A percentile compares a stretch with the other conserved stretches of the same genome.
Evolutionary conservation across 2,113 vertebrate species (phyloP).

Genomic region (Lucifuga dentata): DNA sequence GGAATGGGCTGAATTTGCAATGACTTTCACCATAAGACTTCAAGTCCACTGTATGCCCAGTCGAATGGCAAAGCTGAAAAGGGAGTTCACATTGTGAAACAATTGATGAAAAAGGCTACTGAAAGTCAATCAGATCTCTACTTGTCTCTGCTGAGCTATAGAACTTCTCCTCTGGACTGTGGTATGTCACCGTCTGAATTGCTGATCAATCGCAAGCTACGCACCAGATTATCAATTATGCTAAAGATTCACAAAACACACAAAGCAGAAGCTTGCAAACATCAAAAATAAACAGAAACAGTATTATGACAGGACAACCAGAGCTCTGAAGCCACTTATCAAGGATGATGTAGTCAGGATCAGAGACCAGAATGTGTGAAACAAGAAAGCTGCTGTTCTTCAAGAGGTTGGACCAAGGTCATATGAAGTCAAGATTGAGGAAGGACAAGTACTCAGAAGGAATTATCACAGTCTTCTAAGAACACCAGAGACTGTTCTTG

Average conservation of each 20-base stretch:
- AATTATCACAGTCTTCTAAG: constrained; percentile 1
- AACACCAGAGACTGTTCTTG: background rate
- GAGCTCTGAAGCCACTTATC: background rate
- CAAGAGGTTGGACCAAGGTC: background rate
- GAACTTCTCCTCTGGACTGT: constrained; percentile 2
- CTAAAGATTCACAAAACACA: too few species aligned
- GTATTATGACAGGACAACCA: constrained; percentile 8
- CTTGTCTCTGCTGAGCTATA: too few species aligned
- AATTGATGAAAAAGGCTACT: too few species aligned
- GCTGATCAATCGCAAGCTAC: constrained; percentile 4
- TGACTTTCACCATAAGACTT: background rate
- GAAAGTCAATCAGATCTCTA: too few species aligned
- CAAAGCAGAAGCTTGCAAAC: background rate
- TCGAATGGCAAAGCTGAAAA: too few species aligned
- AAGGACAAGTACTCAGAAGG: too few species aligned
- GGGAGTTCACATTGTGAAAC: too few species aligned
- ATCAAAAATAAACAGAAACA: background rate
- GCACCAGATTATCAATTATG: background rate
- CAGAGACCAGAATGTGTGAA: background rate
- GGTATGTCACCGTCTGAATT: constrained; percentile 9
- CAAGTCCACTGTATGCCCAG: background rate
- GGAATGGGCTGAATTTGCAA: constrained; percentile 13
- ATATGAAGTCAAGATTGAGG: too few species aligned
- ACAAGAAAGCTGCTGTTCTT: background rate
- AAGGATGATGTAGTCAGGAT: background rate